Conservation (phyloP, 2,797 vertebrate genomes). For the Centroberyx gerrardi region DNA sequence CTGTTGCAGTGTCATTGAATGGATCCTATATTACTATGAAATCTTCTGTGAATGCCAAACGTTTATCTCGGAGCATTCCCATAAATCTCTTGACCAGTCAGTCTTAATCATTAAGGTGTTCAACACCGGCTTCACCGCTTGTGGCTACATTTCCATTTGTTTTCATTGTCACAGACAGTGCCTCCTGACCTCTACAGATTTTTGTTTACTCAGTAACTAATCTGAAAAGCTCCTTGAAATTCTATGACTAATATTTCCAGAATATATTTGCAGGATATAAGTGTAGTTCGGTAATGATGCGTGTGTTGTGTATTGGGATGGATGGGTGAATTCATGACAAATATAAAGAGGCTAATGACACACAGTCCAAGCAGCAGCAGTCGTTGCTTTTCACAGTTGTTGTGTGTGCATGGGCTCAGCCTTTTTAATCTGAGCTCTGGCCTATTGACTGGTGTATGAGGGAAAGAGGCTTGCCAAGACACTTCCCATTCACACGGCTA, state of each 20-base stretch:
- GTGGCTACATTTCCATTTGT: not conserved
- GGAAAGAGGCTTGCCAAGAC: conserved; percentile 40
- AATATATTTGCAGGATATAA: conserved; percentile 28
- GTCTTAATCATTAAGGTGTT: not conserved
- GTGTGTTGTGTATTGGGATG: conserved; percentile 24
- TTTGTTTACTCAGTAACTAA: conserved; percentile 7
- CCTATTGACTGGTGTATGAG: conserved; percentile 49
- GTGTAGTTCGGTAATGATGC: conserved; percentile 34
- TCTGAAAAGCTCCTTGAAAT: conserved; percentile 8
- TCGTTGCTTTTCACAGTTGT: conserved; percentile 37
- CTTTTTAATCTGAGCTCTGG: conserved; percentile 62
- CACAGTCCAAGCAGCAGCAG: conserved; percentile 33
- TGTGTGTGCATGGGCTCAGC: conserved; percentile 32
- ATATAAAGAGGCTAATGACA: conserved; percentile 35
- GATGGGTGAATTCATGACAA: conserved; percentile 53
- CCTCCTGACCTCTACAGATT: conserved; percentile 11
- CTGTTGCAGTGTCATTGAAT: not conserved
- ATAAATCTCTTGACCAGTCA: not conserved
- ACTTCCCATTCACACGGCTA: conserved; percentile 69
- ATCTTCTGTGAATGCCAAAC: not conserved
- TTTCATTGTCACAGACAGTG: not conserved
- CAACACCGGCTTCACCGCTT: not conserved
- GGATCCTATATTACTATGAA: not conserved
- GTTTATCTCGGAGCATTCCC: not conserved
- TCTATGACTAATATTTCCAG: conserved; percentile 10